Evolutionary conservation across 2,888 invertebrate species (phyloP).

Genomic region (Synergus gifuensis): DNA sequence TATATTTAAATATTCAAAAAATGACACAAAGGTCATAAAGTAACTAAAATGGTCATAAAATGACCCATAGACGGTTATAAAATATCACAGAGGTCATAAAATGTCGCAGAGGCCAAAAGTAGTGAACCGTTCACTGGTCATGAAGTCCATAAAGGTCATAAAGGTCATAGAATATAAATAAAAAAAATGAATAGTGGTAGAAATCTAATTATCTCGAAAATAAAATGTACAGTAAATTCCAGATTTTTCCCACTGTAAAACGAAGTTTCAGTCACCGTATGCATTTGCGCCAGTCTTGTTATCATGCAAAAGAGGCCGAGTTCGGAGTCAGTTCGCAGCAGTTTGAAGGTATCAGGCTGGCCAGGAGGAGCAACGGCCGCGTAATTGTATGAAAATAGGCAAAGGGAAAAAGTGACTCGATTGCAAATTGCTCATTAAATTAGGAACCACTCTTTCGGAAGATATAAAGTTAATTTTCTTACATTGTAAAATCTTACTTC

Average conservation of each 20-base stretch:
- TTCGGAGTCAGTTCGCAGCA: neutral
- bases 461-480: neutral
- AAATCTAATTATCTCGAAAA: no score
- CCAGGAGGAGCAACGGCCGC: constrained; percentile 4
- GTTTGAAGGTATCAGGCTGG: neutral
- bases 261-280: neutral
- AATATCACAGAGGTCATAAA: no score
- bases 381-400: neutral
- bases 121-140: no score
- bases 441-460: neutral
- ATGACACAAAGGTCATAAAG: no score
- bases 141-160: no score
- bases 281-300: neutral
- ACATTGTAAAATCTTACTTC: neutral
- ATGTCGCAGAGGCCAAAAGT: no score
- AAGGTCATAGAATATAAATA: no score
- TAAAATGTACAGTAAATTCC: neutral
- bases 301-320: constrained; percentile 1
- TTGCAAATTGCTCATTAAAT: neutral
- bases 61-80: no score
- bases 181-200: no score
- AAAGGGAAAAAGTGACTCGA: neutral
- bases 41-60: no score
- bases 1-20: no score
- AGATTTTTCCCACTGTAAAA: neutral